Base-by-base conservation (phyloP, 2,113 vertebrate species). In the Erinaceus europaeus region DNA sequence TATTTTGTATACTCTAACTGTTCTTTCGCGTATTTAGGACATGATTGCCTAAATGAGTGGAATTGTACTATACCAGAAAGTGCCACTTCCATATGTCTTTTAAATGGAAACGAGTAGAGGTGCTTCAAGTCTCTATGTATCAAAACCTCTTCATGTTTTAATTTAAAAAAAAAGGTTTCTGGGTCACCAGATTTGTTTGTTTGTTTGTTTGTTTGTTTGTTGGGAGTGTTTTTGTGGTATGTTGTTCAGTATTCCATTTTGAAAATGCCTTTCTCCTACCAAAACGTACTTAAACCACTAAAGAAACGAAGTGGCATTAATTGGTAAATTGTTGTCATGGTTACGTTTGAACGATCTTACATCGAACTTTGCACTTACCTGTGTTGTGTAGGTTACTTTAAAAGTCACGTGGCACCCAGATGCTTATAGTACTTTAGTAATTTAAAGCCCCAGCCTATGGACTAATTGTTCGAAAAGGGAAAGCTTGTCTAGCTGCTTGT, bases 21-120 rank as follows among this genome's bases (percentile, higher is more conserved):
- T 96, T 95, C 92, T 97, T 97, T 97, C 98, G 97, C 96, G 96
- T 89, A 84, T 86, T 94, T 92, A 90, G 81, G 98, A 96, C 95
- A 97, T 94, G 89, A 91, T 98, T 98, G 98, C 98, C 98, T 98
- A 99, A 97, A 96, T n/a, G 97, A 97, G 96, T 97, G 97, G 97
- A 98, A 97, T 98, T 98, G 98, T 98, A 96, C 95, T 96, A 95
- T 88, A 98, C 98, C 98, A 96, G 97, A 97, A 98, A 99, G 98
- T 99, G 98, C 98, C 98, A 96, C 97, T 97, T 98, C 97, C n/a
- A n/a, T n/a, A n/a, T 95, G 91, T 96, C 91, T 95, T 96, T 92
- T 65, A 96, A 92, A 96, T 95, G 95, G 91, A 92, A 91, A 96
- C 32, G 40, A 92, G 50, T 85, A 93, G 92, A 85, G 88, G 84